These are phyloP conservation scores for Parnassius glacialis DNA, from an alignment of 2,888 invertebrate species.

Conservation along the genomic window DNA sequence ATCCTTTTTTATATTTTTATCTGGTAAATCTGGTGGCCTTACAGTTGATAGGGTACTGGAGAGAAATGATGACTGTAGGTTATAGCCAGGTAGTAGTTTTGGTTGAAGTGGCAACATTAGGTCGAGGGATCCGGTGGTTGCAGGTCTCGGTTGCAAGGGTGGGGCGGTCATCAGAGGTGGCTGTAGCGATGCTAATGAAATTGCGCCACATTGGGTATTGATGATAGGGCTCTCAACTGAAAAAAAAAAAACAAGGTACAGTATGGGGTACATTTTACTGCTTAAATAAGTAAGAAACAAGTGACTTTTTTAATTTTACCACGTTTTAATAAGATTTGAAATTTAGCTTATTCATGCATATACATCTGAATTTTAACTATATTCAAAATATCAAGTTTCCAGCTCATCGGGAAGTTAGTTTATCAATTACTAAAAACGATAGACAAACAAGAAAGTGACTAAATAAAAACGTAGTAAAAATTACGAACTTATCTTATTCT, in stretches of 20 bases:
- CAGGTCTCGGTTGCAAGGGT: conserved; percentile 85
- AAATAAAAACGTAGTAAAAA: no score
- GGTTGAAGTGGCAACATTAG: conserved; percentile 87
- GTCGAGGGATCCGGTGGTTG: conserved; percentile 85
- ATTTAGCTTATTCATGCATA: no score
- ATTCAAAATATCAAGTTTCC: no score
- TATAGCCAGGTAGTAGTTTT: conserved; percentile 82
- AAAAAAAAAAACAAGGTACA: conserved; percentile 41
- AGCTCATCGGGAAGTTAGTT: no score
- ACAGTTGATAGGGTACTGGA: conserved; percentile 78
- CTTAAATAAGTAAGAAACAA: no score
- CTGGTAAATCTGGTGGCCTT: conserved; percentile 61
- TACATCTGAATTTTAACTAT: no score
- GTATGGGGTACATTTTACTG: no score
- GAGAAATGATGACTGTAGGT: conserved; percentile 70
- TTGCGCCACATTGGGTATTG: conserved; percentile 70
- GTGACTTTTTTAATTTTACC: no score
- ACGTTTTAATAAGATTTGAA: no score
- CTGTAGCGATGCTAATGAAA: conserved; percentile 77
- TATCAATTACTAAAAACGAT: no score
- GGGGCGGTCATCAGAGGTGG: conserved; percentile 78
- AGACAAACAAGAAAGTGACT: no score
- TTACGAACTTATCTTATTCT: no score
- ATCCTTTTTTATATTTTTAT: conserved; percentile 45
- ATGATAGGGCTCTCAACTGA: conserved; percentile 81